Evolutionary conservation across 2,797 vertebrate species (phyloP).

Genomic region (Gallinago solitaria): DNA sequence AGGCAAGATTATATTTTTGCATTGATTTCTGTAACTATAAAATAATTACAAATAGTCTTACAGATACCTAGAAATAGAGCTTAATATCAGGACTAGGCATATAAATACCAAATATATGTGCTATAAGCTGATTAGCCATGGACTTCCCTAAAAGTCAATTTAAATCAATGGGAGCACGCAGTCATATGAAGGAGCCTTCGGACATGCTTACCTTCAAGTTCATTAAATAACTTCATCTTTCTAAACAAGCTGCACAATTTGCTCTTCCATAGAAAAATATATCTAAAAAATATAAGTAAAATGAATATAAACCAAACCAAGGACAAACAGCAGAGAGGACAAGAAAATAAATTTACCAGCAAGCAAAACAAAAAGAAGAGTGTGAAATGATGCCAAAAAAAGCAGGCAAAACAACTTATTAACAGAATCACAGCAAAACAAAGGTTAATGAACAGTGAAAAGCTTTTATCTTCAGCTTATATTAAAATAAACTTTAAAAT

Average conservation of each 20-base stretch:
- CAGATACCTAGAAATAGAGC: not conserved
- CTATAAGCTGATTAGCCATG: not conserved
- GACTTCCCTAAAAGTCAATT: not conserved
- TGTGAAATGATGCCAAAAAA: not conserved
- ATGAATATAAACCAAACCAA: not conserved
- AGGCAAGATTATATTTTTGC: not conserved
- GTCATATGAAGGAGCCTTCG: not conserved
- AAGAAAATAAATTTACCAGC: not conserved
- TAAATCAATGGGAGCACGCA: not conserved
- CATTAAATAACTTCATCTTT: not conserved
- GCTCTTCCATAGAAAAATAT: not conserved
- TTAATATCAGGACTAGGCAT: not conserved
- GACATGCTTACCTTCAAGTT: not conserved
- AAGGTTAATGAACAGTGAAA: not conserved
- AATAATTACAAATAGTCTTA: constrained; percentile 10
- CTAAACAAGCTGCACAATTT: not conserved
- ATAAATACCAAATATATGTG: not conserved
- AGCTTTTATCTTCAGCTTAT: not conserved
- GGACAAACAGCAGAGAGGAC: not conserved
- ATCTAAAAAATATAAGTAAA: not conserved
- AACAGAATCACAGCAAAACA: not conserved
- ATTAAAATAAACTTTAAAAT: not conserved
- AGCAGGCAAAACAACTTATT: not conserved
- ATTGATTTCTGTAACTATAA: not conserved
- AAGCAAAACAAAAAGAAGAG: not conserved